These are phyloP conservation scores for Diarsia brunnea DNA, from an alignment of 2,888 invertebrate species.

Conservation along the genomic window DNA sequence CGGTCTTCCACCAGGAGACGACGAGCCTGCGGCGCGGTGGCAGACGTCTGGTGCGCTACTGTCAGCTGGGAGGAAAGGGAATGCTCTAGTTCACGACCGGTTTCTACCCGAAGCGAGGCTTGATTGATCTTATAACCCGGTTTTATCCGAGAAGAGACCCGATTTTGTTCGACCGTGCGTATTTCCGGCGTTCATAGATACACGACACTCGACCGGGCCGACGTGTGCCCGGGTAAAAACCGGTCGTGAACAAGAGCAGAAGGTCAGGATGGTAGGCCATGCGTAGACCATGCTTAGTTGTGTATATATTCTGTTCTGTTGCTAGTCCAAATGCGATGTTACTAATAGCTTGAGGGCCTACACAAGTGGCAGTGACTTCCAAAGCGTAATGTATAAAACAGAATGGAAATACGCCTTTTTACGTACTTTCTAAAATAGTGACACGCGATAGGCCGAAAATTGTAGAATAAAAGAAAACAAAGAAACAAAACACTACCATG, in stretches of 20 bases:
- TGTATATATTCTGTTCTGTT: background rate
- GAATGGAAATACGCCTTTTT: background rate
- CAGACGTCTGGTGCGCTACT: constrained; percentile 76
- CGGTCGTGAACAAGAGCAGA: background rate
- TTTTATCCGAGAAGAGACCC: background rate
- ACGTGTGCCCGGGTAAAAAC: background rate
- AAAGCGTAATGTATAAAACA: too few relatives aligned
- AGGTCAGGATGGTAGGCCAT: constrained; percentile 18
- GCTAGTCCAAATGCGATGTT: background rate
- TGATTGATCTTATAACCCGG: background rate
- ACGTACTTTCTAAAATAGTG: background rate
- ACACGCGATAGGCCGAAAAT: constrained; percentile 37
- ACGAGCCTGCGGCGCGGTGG: constrained; percentile 94
- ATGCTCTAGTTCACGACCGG: background rate
- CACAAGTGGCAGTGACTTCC: too few relatives aligned
- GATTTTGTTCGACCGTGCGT: background rate
- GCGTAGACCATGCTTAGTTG: constrained; percentile 11
- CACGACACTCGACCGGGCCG: too few relatives aligned
- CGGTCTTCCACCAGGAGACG: constrained; percentile 98
- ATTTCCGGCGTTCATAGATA: too few relatives aligned
- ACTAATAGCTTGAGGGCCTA: background rate
- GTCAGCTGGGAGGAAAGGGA: constrained; percentile 72
- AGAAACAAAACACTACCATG: constrained; percentile 22
- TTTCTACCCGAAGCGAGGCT: background rate
- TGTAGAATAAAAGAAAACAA: constrained; percentile 6